These are phyloP conservation scores for Coluber constrictor DNA, from an alignment of 2,797 vertebrate genomes.

Conservation along the genomic window DNA sequence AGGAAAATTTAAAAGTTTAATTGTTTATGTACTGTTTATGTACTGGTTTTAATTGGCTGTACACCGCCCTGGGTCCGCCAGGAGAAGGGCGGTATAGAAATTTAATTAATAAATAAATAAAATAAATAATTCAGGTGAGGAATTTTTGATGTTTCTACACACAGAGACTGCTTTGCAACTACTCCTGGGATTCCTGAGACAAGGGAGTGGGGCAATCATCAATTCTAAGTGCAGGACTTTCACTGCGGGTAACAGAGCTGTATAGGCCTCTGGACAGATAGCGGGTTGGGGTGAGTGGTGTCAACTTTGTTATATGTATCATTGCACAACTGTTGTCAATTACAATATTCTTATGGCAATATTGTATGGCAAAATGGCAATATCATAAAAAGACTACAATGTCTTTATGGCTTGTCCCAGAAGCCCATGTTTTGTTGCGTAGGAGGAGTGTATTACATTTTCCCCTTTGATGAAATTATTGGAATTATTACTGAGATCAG, in stretches of 20 bases:
- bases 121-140: neutral
- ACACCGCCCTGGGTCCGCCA: too few relatives aligned
- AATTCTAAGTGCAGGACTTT: neutral
- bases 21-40: too few relatives aligned
- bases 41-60: too few relatives aligned
- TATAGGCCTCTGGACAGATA: neutral
- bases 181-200: neutral
- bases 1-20: neutral
- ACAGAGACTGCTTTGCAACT: neutral
- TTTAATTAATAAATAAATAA: too few relatives aligned
- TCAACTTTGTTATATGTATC: neutral
- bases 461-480: neutral
- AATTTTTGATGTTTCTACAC: neutral
- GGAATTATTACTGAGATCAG: neutral
- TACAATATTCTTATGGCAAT: neutral
- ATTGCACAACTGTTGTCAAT: neutral
- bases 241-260: neutral
- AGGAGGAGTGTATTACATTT: neutral
- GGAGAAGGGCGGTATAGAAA: too few relatives aligned
- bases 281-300: neutral
- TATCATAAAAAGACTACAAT: neutral
- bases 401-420: neutral
- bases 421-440: neutral
- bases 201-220: neutral
- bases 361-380: neutral